These are phyloP conservation scores for Drosophila seguyi DNA, from an alignment of 1,140 invertebrate genomes.

Conservation along the genomic window DNA sequence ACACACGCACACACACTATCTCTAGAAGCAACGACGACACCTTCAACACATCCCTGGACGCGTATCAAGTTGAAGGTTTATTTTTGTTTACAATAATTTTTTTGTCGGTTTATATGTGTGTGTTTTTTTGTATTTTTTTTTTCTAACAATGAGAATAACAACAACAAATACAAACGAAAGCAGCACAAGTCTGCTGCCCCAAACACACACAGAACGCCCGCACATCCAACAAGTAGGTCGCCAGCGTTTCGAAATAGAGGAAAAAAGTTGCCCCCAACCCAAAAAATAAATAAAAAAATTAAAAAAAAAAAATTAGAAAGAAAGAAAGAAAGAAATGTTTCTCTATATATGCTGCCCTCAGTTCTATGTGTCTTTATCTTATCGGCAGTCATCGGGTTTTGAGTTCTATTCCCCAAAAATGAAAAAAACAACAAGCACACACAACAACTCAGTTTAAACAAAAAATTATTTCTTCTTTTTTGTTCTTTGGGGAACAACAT, in stretches of 20 bases:
- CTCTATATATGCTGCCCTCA: conserved; percentile 2
- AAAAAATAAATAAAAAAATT: neutral
- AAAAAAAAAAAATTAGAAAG: neutral
- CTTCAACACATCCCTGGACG: conserved; percentile 84
- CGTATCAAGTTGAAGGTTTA: conserved; percentile 85
- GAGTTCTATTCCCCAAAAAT: conserved; percentile 49
- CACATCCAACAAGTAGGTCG: conserved; percentile 78
- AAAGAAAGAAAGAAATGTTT: conserved; percentile 10
- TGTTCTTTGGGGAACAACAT: conserved; percentile 6
- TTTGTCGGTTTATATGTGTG: conserved; percentile 26
- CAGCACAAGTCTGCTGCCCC: conserved; percentile 23
- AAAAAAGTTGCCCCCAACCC: conserved; percentile 16
- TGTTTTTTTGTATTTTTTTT: conserved; percentile 2
- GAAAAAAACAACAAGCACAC: conserved; percentile 9
- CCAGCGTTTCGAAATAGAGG: conserved; percentile 75
- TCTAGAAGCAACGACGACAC: conserved; percentile 49
- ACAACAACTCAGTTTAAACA: conserved; percentile 46
- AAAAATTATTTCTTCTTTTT: conserved; percentile 39
- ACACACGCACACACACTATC: conserved; percentile 3
- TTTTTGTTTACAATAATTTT: conserved; percentile 84
- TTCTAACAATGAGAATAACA: conserved; percentile 54
- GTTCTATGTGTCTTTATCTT: conserved; percentile 60
- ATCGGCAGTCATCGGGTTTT: conserved; percentile 66
- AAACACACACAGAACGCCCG: conserved; percentile 51
- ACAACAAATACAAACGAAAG: conserved; percentile 42